Percentiles rank a stretch among this genome's conserved stretches.
Conservation (phyloP, 2,797 vertebrate species). For the Cirrhinus molitorella region DNA sequence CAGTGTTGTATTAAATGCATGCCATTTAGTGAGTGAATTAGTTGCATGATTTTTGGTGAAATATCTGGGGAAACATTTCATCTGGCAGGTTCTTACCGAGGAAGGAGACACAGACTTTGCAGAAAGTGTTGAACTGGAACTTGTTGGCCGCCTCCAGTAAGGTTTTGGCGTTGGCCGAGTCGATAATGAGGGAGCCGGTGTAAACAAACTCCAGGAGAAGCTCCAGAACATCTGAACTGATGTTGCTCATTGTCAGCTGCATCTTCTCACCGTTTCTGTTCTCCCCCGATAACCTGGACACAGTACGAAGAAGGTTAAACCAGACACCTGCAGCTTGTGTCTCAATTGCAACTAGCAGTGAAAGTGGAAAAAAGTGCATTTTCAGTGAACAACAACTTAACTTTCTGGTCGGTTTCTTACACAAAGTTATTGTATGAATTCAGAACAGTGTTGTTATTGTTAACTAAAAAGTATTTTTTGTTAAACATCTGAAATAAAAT, state of each 20-base stretch:
- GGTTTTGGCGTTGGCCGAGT: slow-evolving; percentile 96
- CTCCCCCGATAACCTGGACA: slow-evolving; percentile 93
- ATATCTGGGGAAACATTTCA: slow-evolving; percentile 81
- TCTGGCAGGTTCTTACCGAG: slow-evolving; percentile 82
- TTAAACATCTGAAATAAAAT: not conserved
- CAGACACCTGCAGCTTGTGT: slow-evolving; percentile 59
- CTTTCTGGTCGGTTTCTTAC: not conserved
- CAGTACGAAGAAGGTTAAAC: slow-evolving; percentile 67
- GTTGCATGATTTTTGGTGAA: slow-evolving; percentile 66
- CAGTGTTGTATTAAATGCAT: not conserved
- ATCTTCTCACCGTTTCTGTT: slow-evolving; percentile 88
- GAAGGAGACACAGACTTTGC: slow-evolving; percentile 99
- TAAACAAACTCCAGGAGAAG: slow-evolving; percentile 96
- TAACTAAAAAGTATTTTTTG: not conserved
- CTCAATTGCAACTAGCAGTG: not conserved
- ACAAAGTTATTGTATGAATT: not conserved
- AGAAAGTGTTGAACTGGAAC: slow-evolving; percentile 99
- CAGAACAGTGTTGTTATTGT: not conserved
- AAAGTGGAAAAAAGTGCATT: not conserved
- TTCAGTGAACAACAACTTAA: not conserved
- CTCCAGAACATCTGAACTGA: slow-evolving; percentile 91
- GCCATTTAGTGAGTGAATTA: not conserved
- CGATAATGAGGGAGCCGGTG: slow-evolving; percentile 95
- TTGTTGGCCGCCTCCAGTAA: slow-evolving; percentile 98
- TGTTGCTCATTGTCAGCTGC: slow-evolving; percentile 94